phyloP scores from a whole-genome alignment of 2,113 vertebrate genomes.

The Manacus vitellinus region DNA sequence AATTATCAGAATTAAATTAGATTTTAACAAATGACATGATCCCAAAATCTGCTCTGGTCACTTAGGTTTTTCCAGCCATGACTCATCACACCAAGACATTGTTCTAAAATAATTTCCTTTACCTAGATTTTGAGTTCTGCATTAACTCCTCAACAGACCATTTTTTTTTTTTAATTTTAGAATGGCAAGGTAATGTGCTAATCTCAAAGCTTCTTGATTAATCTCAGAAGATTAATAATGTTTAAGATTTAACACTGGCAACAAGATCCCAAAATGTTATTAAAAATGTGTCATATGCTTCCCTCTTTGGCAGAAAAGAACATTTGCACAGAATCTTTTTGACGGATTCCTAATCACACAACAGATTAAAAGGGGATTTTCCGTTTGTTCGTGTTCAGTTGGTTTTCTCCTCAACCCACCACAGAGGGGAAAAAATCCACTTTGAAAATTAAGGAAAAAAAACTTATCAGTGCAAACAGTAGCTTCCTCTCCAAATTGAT shows the following conservation, averaged over 20 bases:
- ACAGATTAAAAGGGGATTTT: background rate
- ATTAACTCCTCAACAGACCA: background rate
- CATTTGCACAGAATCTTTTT: background rate
- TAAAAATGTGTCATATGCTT: background rate
- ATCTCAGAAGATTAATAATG: background rate
- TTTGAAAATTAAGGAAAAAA: background rate
- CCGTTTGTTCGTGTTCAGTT: background rate
- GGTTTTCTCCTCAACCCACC: background rate
- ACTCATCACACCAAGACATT: background rate
- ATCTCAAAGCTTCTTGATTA: background rate
- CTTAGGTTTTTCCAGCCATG: background rate
- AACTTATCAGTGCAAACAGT: background rate
- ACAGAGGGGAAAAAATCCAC: background rate
- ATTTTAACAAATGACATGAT: background rate
- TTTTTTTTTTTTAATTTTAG: background rate
- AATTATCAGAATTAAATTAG: background rate
- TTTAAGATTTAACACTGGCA: background rate
- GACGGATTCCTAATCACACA: background rate
- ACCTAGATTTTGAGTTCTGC: background rate
- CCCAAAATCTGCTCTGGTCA: background rate
- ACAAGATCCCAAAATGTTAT: background rate
- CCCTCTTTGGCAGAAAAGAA: background rate
- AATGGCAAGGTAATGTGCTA: background rate
- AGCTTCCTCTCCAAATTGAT: background rate
- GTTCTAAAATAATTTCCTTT: background rate